phyloP scores from a whole-genome alignment of 2,113 vertebrate genomes.

The Scomber scombrus region DNA sequence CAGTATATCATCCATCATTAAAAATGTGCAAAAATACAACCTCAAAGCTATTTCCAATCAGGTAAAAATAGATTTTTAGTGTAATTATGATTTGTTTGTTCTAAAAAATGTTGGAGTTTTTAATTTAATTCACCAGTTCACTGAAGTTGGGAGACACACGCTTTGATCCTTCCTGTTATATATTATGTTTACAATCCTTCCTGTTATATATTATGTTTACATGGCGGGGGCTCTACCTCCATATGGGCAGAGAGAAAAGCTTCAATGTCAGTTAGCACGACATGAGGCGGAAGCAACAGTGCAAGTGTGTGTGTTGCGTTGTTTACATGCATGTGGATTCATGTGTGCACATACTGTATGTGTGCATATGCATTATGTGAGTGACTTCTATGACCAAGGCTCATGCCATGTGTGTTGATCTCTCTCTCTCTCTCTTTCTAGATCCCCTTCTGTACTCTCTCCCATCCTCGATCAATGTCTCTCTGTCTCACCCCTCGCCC shows the following conservation, averaged over 20 bases:
- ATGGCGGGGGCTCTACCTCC: neutral
- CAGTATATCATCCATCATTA: too few relatives aligned
- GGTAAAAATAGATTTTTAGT: too few relatives aligned
- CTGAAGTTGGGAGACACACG: neutral
- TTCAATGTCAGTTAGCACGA: slow-evolving; percentile 28
- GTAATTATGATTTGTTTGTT: too few relatives aligned
- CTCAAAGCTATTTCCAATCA: too few relatives aligned
- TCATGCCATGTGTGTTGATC: slow-evolving; percentile 40
- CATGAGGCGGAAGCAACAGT: slow-evolving; percentile 30
- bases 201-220: neutral
- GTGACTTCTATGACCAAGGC: slow-evolving; percentile 34
- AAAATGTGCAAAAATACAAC: too few relatives aligned
- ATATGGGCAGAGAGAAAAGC: neutral
- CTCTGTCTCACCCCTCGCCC: neutral
- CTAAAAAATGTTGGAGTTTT: too few relatives aligned
- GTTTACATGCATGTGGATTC: slow-evolving; percentile 27
- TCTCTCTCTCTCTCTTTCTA: neutral
- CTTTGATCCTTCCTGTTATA: neutral
- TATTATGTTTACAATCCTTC: neutral
- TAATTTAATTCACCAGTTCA: neutral
- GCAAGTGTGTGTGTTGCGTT: slow-evolving; percentile 12
- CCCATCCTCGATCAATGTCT: slow-evolving; percentile 5
- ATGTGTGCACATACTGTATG: neutral
- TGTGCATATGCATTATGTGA: slow-evolving; percentile 19
- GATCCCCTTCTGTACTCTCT: neutral